A percentile compares a stretch with the other conserved stretches of the same genome.
phyloP scores from a whole-genome alignment of 2,797 vertebrate genomes.

The Cossypha dichroa region DNA sequence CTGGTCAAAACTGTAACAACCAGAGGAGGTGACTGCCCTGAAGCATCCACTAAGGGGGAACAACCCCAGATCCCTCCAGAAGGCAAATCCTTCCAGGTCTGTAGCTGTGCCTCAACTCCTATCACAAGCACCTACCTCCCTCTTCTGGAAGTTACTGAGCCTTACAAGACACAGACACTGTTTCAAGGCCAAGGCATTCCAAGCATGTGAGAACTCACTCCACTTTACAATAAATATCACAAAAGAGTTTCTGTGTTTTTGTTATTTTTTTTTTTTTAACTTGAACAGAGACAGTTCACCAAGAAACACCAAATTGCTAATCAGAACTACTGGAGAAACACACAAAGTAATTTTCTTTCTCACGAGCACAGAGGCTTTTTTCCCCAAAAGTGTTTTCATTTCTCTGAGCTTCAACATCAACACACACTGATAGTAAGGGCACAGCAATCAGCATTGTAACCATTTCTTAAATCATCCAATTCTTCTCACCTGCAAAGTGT shows the following conservation, averaged over 20 bases:
- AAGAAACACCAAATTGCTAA: neutral
- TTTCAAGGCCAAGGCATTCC: neutral
- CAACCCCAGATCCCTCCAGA: neutral
- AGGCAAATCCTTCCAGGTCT: neutral
- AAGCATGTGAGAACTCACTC: neutral
- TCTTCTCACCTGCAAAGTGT: neutral
- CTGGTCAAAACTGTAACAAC: neutral
- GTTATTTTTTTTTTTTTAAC: too few relatives aligned
- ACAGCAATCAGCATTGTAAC: rapidly evolving
- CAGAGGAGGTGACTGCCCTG: neutral
- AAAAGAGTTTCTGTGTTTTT: rapidly evolving
- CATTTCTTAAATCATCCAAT: neutral
- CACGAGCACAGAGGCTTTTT: rapidly evolving
- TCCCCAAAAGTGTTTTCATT: neutral
- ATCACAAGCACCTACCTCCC: neutral
- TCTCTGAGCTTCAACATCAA: neutral
- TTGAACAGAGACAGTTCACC: neutral
- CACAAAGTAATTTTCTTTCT: neutral
- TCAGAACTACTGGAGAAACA: neutral
- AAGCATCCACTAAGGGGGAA: neutral
- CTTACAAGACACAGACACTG: neutral
- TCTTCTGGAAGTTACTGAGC: neutral
- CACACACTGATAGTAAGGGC: neutral
- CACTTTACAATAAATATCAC: neutral
- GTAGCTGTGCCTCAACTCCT: rapidly evolving